Evolutionary conservation across 2,797 vertebrate genomes (phyloP).

Genomic region (Chaunax sp.): DNA sequence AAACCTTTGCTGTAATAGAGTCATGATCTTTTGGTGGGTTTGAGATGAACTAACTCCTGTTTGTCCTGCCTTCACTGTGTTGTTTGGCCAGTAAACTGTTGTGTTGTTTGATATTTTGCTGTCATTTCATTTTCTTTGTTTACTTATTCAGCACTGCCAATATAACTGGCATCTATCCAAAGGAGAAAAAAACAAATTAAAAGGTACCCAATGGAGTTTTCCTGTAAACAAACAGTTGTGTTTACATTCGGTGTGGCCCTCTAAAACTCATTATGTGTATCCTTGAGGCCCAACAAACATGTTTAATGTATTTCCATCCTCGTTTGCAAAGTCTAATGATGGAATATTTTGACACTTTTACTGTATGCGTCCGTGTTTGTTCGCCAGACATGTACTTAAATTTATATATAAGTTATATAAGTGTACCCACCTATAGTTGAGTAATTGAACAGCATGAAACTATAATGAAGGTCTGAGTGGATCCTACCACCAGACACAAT

Average conservation of each 20-base stretch:
- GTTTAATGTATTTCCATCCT: not conserved
- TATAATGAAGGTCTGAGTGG: no score
- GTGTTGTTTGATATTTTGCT: not conserved
- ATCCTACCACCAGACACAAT: not conserved
- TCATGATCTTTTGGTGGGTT: not conserved
- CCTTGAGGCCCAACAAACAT: conserved; percentile 3
- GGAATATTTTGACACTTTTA: not conserved
- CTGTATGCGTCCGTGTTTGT: not conserved
- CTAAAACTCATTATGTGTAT: conserved; percentile 16
- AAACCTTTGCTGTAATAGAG: not conserved
- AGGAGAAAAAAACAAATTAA: not conserved
- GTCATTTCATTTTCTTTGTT: not conserved
- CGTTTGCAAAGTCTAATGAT: not conserved
- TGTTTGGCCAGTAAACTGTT: no score
- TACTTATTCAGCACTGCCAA: conserved; percentile 3
- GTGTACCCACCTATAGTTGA: no score
- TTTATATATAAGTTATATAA: no score
- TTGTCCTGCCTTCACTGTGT: no score
- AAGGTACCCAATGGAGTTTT: conserved; percentile 10
- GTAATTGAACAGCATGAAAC: no score
- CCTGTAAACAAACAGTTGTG: not conserved
- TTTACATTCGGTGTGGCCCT: not conserved
- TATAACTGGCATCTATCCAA: conserved; percentile 14
- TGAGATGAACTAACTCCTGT: not conserved
- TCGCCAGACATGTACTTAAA: no score